Conservation (phyloP, 2,797 vertebrate genomes). For the Monodelphis domestica region DNA sequence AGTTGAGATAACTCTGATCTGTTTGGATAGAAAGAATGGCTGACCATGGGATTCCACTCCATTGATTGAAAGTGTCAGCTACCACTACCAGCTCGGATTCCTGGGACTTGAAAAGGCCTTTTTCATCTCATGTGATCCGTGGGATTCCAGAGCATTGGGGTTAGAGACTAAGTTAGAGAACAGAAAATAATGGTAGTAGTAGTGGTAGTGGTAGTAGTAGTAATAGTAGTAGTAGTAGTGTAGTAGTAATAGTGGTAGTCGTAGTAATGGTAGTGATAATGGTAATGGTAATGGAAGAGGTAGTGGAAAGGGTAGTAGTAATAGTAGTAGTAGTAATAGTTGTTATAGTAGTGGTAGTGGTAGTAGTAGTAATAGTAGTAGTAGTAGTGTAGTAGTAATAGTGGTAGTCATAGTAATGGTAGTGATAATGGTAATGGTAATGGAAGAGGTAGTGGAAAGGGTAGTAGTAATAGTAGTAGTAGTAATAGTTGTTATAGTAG, state of each 20-base stretch:
- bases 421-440: no score
- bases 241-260: neutral
- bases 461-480: neutral
- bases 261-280: neutral
- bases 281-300: neutral
- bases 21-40: constrained; percentile 74
- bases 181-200: neutral
- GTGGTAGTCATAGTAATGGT: neutral
- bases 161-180: neutral
- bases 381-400: neutral
- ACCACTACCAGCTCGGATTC: neutral
- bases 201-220: neutral
- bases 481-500: no score
- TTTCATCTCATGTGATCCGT: neutral
- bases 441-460: neutral
- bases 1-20: constrained; percentile 40
- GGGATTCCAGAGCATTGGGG: neutral
- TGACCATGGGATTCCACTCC: constrained; percentile 58
- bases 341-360: neutral
- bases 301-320: neutral
- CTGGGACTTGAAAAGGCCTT: constrained; percentile 9
- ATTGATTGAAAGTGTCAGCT: neutral
- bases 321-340: neutral
- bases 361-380: neutral
- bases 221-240: neutral